Evolutionary conservation across 2,113 vertebrate genomes (phyloP), one percentile per base, ranked within the genome.

Genomic region (Oncorhynchus clarkii): DNA sequence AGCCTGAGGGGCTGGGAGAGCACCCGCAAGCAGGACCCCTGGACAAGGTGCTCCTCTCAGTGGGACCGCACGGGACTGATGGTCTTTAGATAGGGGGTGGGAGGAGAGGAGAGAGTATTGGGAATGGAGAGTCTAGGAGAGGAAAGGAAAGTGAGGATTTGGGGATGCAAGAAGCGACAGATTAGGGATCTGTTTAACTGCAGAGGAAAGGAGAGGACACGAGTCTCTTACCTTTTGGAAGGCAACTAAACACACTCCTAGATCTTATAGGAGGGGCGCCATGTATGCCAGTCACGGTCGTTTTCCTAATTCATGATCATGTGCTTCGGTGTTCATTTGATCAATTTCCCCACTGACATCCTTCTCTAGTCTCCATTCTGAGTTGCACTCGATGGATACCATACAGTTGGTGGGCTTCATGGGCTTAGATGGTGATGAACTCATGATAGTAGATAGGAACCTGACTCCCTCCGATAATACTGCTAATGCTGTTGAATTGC

Each of bases 21-120:
- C 88, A 95, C 95, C 76, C 95, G 95, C 82, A 97, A 96, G 85
- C 97, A 97, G 84, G 97, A 99, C 93, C 93, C 96, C 82, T 95
- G 1, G 97, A 98, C 93, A 98, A 99, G 96, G 97, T 98, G 92
- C 93, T 93, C 84, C 93, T 93, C 84, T 73, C 48, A 45, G 9
- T 64, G 62, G 62, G 22, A 64, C 62, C 4, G 5, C 54, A 57
- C 16, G 18, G 54, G 54, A 57, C 26, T 16, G 70, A 60, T 11
- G 62, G 66, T 9, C 4, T 48, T 18, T 5, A 39, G 34, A n/a
- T 9, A 3, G 22, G 59, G 4, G 16, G 13, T 4, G 3, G 22
- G 59, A 20, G 16, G 13, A 49, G 65, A 27, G 73, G 5, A 24
- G 34, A 34, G 29, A 24, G 57, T 26, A 70, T 34, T 60, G 48